Conservation (phyloP, 64 coral and sea anemone genomes). For the Montipora sp. region DNA sequence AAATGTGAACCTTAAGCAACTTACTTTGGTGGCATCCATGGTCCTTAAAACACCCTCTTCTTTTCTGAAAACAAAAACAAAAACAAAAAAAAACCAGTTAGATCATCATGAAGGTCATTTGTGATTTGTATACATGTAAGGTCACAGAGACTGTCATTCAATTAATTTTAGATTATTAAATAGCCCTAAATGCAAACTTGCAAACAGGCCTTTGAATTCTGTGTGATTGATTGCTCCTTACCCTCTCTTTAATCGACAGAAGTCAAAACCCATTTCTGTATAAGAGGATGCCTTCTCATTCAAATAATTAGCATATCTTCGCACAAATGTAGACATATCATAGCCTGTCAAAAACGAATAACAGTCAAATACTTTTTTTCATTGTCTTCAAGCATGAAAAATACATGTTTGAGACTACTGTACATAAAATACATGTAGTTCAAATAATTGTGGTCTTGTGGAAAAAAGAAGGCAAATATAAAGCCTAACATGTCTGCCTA, state of each 20-base stretch:
- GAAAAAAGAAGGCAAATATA: no score
- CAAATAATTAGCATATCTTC: constrained; percentile 87
- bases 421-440: no score
- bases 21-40: constrained; percentile 85
- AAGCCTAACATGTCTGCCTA: no score
- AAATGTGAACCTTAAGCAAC: neutral
- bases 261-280: constrained; percentile 94
- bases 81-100: no score
- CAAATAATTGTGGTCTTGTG: no score
- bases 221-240: neutral
- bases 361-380: neutral
- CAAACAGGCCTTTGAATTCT: no score
- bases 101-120: no score
- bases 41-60: constrained; percentile 88
- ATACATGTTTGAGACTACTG: no score
- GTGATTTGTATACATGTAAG: no score
- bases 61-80: constrained; percentile 61
- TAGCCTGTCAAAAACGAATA: constrained; percentile 70
- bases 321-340: constrained; percentile 98
- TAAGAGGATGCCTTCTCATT: constrained; percentile 92
- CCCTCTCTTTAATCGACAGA: constrained; percentile 92
- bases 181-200: no score
- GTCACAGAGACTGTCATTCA: no score
- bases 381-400: no score
- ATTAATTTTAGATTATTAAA: neutral